Base-by-base conservation (phyloP, 2,113 vertebrate species). In the Trematocara unimaculatum region DNA sequence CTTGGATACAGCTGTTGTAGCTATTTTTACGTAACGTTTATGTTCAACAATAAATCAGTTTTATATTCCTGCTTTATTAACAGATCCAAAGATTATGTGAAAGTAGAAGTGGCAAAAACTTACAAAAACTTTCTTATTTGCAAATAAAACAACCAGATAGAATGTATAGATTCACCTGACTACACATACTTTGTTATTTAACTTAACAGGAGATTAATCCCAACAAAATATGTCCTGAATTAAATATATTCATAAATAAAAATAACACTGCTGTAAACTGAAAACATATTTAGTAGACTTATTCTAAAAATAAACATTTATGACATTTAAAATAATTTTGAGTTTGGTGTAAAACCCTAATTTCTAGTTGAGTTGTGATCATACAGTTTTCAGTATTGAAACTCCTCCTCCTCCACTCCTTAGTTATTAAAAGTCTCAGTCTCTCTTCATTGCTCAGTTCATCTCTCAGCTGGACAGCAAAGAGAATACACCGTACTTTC, bases 271-370 rank as follows among this genome's bases (percentile, higher is more conserved):
- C 7, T 58, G 1, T 58, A 58, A 58, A 58, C 26, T 5, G 8
- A 17, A 17, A 58, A 31, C 56, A 58, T 58, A 58, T 58, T 0
- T 58, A 58, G 56, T 3, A 17, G 56, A 58, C 56, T 58, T 58
- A 0, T 58, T 0, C 55, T 31, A 0, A 58, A 58, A 58, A 1
- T 58, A 58, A 17, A 31, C 26, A 58, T 58, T 58, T 31, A 58
- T 17, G 7, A 58, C 3, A 58, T 9, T 0, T 31, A 1, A 58
- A 58, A 31, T 31, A 1, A 17, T 31, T 31, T 17, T 9, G 55
- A 9, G 56, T 58, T 58, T 2, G 14, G 56, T 31, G 56, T 58
- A 58, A 58, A 58, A 58, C 56, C 56, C 56, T 58, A 9, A 58
- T 58, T 58, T 58, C 26, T 58, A 9, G 56, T 58, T 58, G 26